Evolutionary conservation across 1,140 invertebrate genomes (phyloP).

Genomic region (Drosophila sproati): DNA sequence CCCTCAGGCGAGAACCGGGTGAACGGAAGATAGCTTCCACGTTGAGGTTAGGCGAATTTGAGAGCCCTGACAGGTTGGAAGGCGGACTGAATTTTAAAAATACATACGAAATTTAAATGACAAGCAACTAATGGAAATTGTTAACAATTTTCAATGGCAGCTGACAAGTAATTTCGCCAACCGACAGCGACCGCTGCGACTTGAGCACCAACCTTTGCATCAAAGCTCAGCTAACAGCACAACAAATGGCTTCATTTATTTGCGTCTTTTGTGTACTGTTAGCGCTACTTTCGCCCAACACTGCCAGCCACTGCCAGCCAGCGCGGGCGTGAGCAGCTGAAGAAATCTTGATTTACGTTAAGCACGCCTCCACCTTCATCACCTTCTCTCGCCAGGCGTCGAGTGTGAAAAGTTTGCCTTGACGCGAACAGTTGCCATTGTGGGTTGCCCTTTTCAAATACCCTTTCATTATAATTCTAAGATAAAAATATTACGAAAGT

Average conservation of each 20-base stretch:
- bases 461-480: not conserved
- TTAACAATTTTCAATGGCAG: conserved; percentile 69
- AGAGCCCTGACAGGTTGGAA: conserved; percentile 18
- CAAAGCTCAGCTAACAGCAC: conserved; percentile 77
- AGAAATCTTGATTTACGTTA: conserved; percentile 61
- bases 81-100: conserved; percentile 61
- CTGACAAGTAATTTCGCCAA: conserved; percentile 53
- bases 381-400: conserved; percentile 13
- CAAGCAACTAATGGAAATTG: conserved; percentile 82
- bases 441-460: not conserved
- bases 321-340: conserved; percentile 28
- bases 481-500: too few species aligned
- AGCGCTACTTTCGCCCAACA: conserved; percentile 61
- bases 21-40: conserved; percentile 25
- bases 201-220: conserved; percentile 55
- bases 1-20: conserved; percentile 18
- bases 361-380: conserved; percentile 14
- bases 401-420: conserved; percentile 61
- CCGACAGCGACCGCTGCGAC: conserved; percentile 11
- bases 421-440: conserved; percentile 11
- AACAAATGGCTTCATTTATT: conserved; percentile 84
- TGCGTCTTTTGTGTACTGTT: conserved; percentile 76
- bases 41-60: not conserved
- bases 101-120: conserved; percentile 79
- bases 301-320: conserved; percentile 26